A percentile compares a stretch with the other conserved stretches of the same genome.
phyloP scores from a whole-genome alignment of 2,888 invertebrate species.

The Calameuta idolon region DNA sequence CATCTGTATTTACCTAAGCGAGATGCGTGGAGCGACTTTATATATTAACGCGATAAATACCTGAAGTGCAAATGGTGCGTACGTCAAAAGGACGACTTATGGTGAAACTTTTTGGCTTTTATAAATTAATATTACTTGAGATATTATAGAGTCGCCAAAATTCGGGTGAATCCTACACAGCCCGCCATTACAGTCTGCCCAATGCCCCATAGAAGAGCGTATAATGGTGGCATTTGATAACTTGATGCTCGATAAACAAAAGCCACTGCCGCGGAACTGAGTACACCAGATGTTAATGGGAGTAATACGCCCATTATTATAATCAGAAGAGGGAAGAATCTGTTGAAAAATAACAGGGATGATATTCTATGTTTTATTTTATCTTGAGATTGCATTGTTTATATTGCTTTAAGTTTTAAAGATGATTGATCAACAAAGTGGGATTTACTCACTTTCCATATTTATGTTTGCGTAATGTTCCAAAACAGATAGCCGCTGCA shows the following conservation, averaged over 20 bases:
- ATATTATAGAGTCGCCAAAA: slow-evolving; percentile 88
- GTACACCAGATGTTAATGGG: slow-evolving; percentile 88
- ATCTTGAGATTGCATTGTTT: neutral
- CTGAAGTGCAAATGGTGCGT: neutral
- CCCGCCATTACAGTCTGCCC: slow-evolving; percentile 92
- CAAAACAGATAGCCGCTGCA: slow-evolving; percentile 91
- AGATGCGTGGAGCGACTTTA: neutral
- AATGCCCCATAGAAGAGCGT: slow-evolving; percentile 94
- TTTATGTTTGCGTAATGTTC: slow-evolving; percentile 92
- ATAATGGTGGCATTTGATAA: slow-evolving; percentile 89
- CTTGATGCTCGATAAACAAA: slow-evolving; percentile 93
- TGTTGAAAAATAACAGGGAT: slow-evolving; percentile 53
- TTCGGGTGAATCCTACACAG: slow-evolving; percentile 92
- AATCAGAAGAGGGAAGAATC: slow-evolving; percentile 91
- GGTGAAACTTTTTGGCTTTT: neutral
- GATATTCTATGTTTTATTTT: neutral
- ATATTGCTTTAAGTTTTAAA: neutral
- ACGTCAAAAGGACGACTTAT: neutral
- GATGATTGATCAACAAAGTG: neutral
- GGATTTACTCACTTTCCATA: slow-evolving; percentile 75
- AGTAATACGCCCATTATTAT: slow-evolving; percentile 90
- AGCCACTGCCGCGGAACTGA: slow-evolving; percentile 92
- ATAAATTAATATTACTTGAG: neutral
- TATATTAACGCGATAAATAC: neutral
- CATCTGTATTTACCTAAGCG: neutral